These are phyloP conservation scores for Heliconius congener DNA, from an alignment of 1,140 invertebrate species.

Conservation along the genomic window DNA sequence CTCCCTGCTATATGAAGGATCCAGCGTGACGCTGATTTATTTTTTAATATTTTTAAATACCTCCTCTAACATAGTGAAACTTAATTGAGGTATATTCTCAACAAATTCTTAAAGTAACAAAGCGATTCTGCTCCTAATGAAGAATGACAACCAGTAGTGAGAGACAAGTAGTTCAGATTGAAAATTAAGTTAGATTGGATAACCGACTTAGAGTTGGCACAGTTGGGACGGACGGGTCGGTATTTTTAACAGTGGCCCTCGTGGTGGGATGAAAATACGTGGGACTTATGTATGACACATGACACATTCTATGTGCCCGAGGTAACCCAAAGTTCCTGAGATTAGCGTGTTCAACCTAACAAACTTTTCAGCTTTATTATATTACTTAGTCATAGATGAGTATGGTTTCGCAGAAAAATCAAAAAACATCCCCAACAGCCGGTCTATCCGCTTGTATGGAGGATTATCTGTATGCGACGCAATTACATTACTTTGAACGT, in stretches of 20 bases:
- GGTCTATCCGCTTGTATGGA: not conserved
- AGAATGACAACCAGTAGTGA: not conserved
- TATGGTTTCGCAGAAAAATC: no score
- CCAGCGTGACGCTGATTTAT: no score
- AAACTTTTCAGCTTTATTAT: no score
- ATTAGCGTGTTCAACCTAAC: no score
- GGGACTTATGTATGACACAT: no score
- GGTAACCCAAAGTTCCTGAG: no score
- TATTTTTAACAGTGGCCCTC: no score
- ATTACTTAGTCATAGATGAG: no score
- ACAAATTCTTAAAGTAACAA: not conserved
- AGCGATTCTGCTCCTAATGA: constrained; percentile 1
- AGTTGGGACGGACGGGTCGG: not conserved
- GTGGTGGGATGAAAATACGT: no score
- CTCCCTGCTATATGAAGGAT: no score
- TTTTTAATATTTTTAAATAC: not conserved
- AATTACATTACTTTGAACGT: not conserved
- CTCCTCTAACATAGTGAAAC: not conserved
- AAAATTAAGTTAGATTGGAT: constrained; percentile 4
- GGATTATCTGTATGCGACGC: not conserved
- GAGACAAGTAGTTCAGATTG: not conserved
- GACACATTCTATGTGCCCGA: no score
- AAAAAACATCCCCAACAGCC: not conserved
- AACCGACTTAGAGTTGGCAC: not conserved
- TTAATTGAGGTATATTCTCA: not conserved